Conservation (phyloP, 2,888 invertebrate species). For the Heteromyza rotundicornis region DNA sequence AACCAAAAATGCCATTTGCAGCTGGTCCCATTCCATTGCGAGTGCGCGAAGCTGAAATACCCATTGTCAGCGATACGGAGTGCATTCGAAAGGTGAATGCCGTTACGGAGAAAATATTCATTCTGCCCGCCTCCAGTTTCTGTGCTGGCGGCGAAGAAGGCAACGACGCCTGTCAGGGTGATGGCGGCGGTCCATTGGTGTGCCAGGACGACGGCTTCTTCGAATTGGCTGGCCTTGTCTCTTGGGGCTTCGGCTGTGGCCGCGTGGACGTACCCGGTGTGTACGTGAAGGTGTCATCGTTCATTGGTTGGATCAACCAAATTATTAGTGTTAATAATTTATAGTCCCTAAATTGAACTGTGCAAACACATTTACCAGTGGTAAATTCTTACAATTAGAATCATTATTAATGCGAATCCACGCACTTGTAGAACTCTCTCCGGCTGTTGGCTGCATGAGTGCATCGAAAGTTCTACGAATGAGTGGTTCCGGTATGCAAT, state of each 20-base stretch:
- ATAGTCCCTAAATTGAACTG: conserved; percentile 62
- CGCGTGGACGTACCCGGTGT: conserved; percentile 93
- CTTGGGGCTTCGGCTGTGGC: conserved; percentile 96
- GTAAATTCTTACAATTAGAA: not conserved
- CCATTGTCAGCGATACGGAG: conserved; percentile 90
- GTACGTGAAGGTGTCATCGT: conserved; percentile 93
- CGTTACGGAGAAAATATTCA: conserved; percentile 93
- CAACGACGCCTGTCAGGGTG: conserved; percentile 94
- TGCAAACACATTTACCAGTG: conserved; percentile 7
- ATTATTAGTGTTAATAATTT: conserved; percentile 94
- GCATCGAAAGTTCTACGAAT: conserved; percentile 15
- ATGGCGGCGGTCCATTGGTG: conserved; percentile 92
- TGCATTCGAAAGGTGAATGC: conserved; percentile 92
- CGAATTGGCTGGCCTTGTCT: conserved; percentile 90
- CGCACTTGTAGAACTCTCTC: conserved; percentile 17
- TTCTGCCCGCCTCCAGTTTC: conserved; percentile 90
- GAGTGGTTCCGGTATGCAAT: conserved; percentile 9
- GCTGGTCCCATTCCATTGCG: conserved; percentile 90
- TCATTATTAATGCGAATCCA: conserved; percentile 9
- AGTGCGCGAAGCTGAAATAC: conserved; percentile 89
- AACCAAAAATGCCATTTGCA: conserved; percentile 23
- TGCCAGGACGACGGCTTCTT: conserved; percentile 93
- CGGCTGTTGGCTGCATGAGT: not conserved
- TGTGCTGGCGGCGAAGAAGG: conserved; percentile 93
- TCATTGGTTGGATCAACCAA: conserved; percentile 97